Percentiles rank a stretch among this genome's conserved stretches.
Evolutionary conservation across 2,888 invertebrate genomes (phyloP).

Genomic region (Proisotoma minuta): DNA sequence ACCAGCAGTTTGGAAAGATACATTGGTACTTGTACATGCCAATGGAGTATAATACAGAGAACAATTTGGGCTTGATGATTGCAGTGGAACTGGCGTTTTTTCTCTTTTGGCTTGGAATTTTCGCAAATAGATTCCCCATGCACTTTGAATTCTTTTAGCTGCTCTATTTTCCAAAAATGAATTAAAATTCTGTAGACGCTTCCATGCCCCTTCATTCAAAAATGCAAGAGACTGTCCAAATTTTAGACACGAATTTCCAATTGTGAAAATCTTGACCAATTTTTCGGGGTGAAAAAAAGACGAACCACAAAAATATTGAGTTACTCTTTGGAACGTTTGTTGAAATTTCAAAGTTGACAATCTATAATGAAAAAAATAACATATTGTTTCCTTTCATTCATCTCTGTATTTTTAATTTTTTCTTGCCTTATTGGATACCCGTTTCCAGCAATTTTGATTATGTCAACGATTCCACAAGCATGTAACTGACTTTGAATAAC

Average conservation of each 20-base stretch:
- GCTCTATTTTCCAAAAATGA: conserved; percentile 1
- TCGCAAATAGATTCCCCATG: neutral
- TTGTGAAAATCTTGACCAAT: conserved; percentile 5
- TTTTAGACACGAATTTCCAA: conserved; percentile 10
- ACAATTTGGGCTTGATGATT: neutral
- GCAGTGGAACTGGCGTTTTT: neutral
- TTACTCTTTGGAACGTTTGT: conserved; percentile 16
- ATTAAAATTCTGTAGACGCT: conserved; percentile 25
- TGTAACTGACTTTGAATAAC: conserved; percentile 36
- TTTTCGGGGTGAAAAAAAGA: conserved; percentile 16
- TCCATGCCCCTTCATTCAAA: conserved; percentile 34
- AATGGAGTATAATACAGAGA: neutral
- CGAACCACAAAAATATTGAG: too few relatives aligned
- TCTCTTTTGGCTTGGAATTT: too few relatives aligned
- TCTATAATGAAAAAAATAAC: neutral
- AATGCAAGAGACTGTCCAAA: conserved; percentile 36
- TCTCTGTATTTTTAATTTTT: conserved; percentile 7
- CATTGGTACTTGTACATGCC: neutral
- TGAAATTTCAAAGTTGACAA: neutral
- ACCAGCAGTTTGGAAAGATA: too few relatives aligned
- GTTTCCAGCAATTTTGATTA: conserved; percentile 42
- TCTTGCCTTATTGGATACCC: conserved; percentile 41
- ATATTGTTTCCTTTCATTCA: too few relatives aligned
- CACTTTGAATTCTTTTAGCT: conserved; percentile 26
- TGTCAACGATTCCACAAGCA: conserved; percentile 41